Conservation (phyloP, 2,797 vertebrate species). For the Chiroxiphia lanceolata region DNA sequence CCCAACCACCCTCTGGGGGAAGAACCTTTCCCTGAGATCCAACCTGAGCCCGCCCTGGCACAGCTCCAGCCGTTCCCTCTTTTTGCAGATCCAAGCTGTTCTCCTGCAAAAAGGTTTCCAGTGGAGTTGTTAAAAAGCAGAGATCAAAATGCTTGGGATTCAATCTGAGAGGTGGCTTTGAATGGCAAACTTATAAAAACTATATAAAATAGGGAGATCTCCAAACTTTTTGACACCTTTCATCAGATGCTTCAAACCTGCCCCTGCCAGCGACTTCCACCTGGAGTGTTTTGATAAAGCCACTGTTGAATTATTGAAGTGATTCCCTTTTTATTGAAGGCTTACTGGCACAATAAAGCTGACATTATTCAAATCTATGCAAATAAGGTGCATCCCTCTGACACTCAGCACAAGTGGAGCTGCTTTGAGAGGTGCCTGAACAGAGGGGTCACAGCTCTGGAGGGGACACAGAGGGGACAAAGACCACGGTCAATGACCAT, state of each 20-base stretch:
- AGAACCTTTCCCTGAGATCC: background rate
- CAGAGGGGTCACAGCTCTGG: background rate
- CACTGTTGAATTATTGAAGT: background rate
- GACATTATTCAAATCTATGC: slow-evolving; percentile 46
- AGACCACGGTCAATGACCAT: accelerated
- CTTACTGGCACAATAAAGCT: slow-evolving; percentile 35
- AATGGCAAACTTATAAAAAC: background rate
- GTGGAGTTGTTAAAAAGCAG: background rate
- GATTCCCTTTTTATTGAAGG: slow-evolving; percentile 31
- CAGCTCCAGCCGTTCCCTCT: background rate
- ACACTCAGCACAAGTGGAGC: background rate
- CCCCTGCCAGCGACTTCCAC: background rate
- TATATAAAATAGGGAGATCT: background rate
- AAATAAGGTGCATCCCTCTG: background rate
- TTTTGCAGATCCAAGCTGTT: background rate
- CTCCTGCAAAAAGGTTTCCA: background rate
- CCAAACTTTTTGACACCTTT: background rate
- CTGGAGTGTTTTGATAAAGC: background rate
- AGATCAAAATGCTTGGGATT: background rate
- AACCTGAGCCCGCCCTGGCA: background rate
- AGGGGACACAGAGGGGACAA: background rate
- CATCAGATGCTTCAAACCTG: background rate
- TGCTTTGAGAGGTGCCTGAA: background rate
- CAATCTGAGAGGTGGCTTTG: background rate
- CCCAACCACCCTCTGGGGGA: background rate